Percentiles rank a stretch among this genome's conserved stretches.
Conservation (phyloP, 2,888 invertebrate species). For the Cantharis lateralis region DNA sequence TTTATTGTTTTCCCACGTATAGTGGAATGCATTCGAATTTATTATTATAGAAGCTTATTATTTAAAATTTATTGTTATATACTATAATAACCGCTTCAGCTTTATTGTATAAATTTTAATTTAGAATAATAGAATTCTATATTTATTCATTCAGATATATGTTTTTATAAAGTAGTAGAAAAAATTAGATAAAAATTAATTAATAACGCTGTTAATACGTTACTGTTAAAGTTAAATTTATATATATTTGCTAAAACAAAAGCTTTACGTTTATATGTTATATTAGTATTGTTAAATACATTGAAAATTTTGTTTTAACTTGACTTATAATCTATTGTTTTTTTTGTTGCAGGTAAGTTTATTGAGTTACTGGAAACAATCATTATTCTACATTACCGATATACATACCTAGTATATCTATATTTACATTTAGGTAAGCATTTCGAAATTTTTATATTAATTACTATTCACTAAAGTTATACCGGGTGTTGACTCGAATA, state of each 20-base stretch:
- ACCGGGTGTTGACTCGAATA: too few species aligned
- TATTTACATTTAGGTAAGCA: background rate
- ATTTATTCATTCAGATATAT: background rate
- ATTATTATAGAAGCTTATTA: background rate
- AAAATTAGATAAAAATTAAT: background rate
- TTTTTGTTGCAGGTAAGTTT: background rate
- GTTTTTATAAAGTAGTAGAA: background rate
- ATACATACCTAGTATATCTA: background rate
- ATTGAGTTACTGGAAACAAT: too few species aligned
- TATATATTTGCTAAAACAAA: background rate
- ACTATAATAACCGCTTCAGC: background rate
- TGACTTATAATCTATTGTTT: background rate
- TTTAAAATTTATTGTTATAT: background rate
- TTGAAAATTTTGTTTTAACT: background rate
- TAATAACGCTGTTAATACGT: background rate
- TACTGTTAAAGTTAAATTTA: background rate
- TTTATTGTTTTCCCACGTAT: conserved; percentile 25
- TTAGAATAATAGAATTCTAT: background rate
- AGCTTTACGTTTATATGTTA: too few species aligned
- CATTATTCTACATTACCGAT: background rate
- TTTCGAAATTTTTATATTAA: background rate
- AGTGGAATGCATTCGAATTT: background rate
- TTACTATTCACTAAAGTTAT: too few species aligned
- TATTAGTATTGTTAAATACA: too few species aligned
- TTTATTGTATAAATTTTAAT: background rate